phyloP scores from a whole-genome alignment of 2,888 invertebrate genomes.

The Pyrochroa serraticornis region DNA sequence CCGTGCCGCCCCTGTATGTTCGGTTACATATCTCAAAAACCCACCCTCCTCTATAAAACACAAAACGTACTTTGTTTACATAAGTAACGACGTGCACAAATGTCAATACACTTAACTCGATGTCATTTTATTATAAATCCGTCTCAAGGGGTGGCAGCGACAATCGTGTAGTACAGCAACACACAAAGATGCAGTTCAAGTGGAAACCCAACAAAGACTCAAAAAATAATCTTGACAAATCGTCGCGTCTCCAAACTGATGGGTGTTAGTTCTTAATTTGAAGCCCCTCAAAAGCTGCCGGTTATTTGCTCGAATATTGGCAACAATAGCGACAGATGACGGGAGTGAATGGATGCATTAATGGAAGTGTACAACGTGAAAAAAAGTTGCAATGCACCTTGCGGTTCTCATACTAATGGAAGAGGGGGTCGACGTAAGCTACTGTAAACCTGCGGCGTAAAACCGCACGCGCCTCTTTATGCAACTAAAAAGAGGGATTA shows the following conservation, averaged over 20 bases:
- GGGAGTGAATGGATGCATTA: conserved; percentile 16
- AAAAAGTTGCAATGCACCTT: conserved; percentile 40
- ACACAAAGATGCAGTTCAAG: neutral
- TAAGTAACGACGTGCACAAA: conserved; percentile 40
- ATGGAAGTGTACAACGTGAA: conserved; percentile 17
- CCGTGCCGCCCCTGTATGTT: conserved; percentile 24
- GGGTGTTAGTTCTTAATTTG: too few species aligned
- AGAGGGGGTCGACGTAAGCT: conserved; percentile 36
- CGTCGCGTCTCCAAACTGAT: too few species aligned
- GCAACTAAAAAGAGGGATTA: conserved; percentile 48
- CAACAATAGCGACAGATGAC: conserved; percentile 14
- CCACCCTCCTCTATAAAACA: conserved; percentile 33
- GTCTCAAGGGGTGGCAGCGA: conserved; percentile 2
- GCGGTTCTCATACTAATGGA: conserved; percentile 49
- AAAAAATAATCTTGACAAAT: too few species aligned
- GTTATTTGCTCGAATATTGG: neutral
- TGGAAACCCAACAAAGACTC: too few species aligned
- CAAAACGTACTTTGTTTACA: conserved; percentile 41
- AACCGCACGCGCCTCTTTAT: conserved; percentile 50
- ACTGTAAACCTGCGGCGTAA: conserved; percentile 46
- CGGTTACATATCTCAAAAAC: conserved; percentile 32
- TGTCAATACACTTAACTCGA: conserved; percentile 43
- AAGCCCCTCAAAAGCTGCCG: too few species aligned
- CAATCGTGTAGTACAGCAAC: neutral
- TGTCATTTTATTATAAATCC: conserved; percentile 39